Conservation (phyloP, 2,113 vertebrate species). For the Bubalus kerabau region DNA sequence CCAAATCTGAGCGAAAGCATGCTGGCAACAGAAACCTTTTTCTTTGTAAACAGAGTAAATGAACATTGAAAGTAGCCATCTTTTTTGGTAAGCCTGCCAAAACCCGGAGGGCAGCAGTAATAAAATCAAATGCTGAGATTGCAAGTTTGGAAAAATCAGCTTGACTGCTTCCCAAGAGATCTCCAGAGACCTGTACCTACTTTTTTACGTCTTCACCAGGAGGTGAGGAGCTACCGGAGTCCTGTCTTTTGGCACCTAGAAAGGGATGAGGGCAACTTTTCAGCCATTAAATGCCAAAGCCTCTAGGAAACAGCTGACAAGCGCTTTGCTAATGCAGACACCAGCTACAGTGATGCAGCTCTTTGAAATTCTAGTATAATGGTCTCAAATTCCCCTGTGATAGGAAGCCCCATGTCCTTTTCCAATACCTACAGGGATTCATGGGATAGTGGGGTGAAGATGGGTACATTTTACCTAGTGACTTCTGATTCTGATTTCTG, state of each 20-base stretch:
- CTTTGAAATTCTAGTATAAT: background rate
- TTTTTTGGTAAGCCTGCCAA: background rate
- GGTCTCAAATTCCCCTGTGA: background rate
- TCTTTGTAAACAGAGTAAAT: conserved; percentile 6
- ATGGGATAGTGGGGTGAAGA: too few species aligned
- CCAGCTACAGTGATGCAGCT: background rate
- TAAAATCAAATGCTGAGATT: conserved; percentile 12
- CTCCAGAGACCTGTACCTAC: background rate
- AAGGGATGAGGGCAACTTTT: background rate
- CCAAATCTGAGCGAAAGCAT: background rate
- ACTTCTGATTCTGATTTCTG: background rate
- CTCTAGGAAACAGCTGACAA: background rate
- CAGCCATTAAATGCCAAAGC: background rate
- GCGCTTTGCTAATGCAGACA: background rate
- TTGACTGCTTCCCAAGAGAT: background rate
- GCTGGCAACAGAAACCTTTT: background rate
- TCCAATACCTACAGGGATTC: background rate
- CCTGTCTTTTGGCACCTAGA: background rate
- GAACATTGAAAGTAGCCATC: background rate
- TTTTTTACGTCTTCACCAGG: background rate
- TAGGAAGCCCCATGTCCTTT: background rate
- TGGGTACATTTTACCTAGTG: background rate
- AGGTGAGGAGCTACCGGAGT: background rate
- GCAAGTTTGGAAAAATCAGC: conserved; percentile 6
- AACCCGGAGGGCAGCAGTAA: background rate